Percentiles rank a stretch among this genome's conserved stretches.
Conservation (phyloP, 1,140 invertebrate species). For the Odontomachus brunneus region DNA sequence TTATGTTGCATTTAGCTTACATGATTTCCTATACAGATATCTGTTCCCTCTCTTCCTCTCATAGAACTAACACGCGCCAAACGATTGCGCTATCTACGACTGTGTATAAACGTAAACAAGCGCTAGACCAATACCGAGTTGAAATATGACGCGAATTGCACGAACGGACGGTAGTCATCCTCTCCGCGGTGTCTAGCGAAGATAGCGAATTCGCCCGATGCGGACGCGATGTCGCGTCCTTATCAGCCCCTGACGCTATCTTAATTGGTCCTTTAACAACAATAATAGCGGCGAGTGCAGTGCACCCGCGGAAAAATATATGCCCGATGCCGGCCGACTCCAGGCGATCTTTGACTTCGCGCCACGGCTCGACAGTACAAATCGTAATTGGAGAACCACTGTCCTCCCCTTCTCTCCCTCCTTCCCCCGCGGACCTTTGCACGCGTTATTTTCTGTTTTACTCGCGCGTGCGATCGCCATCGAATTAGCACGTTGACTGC, state of each 20-base stretch:
- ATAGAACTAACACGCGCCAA: background rate
- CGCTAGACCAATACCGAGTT: background rate
- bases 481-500: too few relatives aligned
- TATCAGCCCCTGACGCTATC: conserved; percentile 18
- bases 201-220: background rate
- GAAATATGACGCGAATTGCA: background rate
- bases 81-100: conserved; percentile 1
- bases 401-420: too few relatives aligned
- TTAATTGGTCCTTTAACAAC: conserved; percentile 14
- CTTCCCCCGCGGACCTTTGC: too few relatives aligned
- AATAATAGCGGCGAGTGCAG: background rate
- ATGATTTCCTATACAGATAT: background rate
- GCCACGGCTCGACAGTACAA: too few relatives aligned
- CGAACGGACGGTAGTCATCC: too few relatives aligned
- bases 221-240: background rate
- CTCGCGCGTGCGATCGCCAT: too few relatives aligned
- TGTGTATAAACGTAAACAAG: conserved; percentile 22
- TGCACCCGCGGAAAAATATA: background rate
- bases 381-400: too few relatives aligned
- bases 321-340: background rate
- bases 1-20: conserved; percentile 30
- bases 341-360: background rate
- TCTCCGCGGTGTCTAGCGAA: background rate
- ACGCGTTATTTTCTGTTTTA: too few relatives aligned
- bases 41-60: background rate